Evolutionary conservation across 2,888 invertebrate species (phyloP), one percentile per base, ranked within the genome.

Genomic region (Shargacucullia verbasci): DNA sequence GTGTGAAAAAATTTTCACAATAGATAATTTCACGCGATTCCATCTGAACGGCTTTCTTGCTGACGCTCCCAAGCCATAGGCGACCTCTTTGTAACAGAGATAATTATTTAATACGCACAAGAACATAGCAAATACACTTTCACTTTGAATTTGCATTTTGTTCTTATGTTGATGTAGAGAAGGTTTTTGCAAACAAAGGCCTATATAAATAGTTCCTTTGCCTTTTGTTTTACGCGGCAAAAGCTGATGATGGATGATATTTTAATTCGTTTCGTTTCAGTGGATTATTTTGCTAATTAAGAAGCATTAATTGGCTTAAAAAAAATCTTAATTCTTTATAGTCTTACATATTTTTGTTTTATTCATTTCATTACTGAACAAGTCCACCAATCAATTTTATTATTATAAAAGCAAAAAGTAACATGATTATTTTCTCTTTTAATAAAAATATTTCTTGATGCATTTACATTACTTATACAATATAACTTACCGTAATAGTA

Each of bases 61-160:
- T 67, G 70, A 73, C 82, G 75, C 73, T 85, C 79, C 79, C 80
- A 81, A 78, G 73, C 68, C 7, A 9, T 29, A 68, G 56, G 68
- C 75, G 72, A 57, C 74, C 78, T 75, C 75, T 78, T 79, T 79
- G 78, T 82, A 76, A 62, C 73, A 73, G 60, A 75, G 73, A 77
- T 88, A 87, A 89, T 89, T 88, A 86, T 85, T 86, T 84, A 85
- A 85, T 85, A 82, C 80, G 78, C 62, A 64, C 70, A 75, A 70
- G 70, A 77, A 75, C 80, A 74, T 76, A 79, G 70, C 67, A 79
- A 69, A 69, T 77, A 79, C 80, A 89, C 90, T 91, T 91, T 92
- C 91, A 84, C 90, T 87, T 69, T 49, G 74, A 82, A 88, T 91
- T 90, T 86, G 83, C 86, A 88, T 89, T 85, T 76, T 76, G 61